These are phyloP conservation scores for Sipha flava DNA, from an alignment of 1,140 invertebrate genomes.

Conservation along the genomic window DNA sequence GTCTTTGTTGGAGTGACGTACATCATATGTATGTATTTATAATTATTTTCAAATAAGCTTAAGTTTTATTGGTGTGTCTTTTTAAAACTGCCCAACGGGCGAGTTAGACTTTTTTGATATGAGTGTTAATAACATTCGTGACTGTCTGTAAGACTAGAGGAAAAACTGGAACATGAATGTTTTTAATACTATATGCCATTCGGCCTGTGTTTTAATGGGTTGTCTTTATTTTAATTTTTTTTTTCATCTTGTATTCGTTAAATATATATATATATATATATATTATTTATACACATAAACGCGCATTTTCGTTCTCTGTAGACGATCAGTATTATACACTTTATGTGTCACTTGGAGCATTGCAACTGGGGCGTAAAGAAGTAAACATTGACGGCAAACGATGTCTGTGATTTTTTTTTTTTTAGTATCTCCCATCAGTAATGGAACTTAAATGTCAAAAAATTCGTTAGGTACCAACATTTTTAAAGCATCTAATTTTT, in stretches of 20 bases:
- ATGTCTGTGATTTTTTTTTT: neutral
- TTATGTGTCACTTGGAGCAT: neutral
- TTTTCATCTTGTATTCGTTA: neutral
- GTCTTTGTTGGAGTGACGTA: neutral
- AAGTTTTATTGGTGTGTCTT: neutral
- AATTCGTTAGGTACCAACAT: neutral
- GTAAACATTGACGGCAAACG: neutral
- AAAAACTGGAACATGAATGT: neutral
- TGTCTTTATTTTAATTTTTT: neutral
- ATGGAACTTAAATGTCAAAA: neutral
- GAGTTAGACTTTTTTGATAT: neutral
- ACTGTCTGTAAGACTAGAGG: too few relatives aligned
- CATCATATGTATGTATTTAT: neutral
- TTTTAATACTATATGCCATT: neutral
- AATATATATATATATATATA: too few relatives aligned
- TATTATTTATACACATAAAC: neutral
- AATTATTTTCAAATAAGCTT: neutral
- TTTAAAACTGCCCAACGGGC: neutral
- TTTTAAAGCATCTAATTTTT: neutral
- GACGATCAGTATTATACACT: neutral
- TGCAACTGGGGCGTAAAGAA: neutral
- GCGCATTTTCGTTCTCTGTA: neutral
- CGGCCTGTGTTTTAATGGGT: neutral
- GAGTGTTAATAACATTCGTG: neutral
- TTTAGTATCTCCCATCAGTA: neutral